Evolutionary conservation across 2,113 vertebrate genomes (phyloP), one percentile per base, ranked within the genome.

Genomic region (Camelus dromedarius): DNA sequence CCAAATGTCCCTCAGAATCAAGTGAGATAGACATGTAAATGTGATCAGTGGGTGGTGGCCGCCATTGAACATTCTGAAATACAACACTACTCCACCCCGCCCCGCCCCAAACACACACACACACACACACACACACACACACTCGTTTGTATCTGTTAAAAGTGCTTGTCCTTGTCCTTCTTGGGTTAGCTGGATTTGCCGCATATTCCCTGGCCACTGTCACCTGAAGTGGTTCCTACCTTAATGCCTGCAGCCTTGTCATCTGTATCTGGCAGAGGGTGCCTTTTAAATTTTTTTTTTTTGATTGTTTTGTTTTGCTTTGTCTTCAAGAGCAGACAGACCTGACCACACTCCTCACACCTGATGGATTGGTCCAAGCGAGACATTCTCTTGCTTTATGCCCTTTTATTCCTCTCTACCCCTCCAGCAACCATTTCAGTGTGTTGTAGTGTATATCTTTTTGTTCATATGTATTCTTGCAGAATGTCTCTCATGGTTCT

Each of bases 401-500:
- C 12, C 50, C 50, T 85, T 86, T 28, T n/a, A n/a, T 95, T 48
- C 26, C 15, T 73, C 26, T 90, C 70, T 50, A 26, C 24, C 22
- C 22, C 1, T 35, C 60, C 16, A 73, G 75, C 18, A 87, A 24
- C 62, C 28, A 50, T 48, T 32, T 20, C 12, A 12, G 0, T 46
- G 69, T 81, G 56, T 56, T 85, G 52, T 24, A 48, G 19, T 64
- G 28, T 62, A 7, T 73, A 58, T 82, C 19, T 11, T 93, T 92
- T 60, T 84, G 70, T 79, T 96, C 48, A 32, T 60, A 15, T n/a
- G 6, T 79, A 11, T 80, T 28, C 72, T 84, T 62, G 19, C 20
- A 92, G 69, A 62, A 62, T 58, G 42, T 62, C 58, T 86, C 52
- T 70, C 86, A 42, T 62, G 28, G 28, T 95, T 77, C 69, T 79